Conservation (phyloP, 2,888 invertebrate species). For the Osedax fenrisi region DNA sequence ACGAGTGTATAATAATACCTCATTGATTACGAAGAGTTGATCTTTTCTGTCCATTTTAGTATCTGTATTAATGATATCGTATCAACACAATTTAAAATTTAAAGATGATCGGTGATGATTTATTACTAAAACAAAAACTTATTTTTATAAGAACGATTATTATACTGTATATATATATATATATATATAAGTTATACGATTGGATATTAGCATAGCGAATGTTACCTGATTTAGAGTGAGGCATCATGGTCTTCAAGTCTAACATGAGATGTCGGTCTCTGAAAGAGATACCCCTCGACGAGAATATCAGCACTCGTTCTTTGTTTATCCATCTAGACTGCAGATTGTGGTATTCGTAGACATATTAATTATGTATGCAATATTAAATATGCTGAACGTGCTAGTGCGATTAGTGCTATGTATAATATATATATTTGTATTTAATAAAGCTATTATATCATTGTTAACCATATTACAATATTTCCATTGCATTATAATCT, state of each 20-base stretch:
- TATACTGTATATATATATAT: no score
- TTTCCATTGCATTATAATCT: no score
- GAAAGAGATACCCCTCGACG: constrained; percentile 82
- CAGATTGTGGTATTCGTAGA: neutral
- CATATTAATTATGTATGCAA: no score
- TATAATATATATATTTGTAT: neutral
- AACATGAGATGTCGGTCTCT: constrained; percentile 89
- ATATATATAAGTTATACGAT: no score
- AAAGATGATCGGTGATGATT: no score
- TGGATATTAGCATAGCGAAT: neutral
- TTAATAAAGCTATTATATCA: neutral
- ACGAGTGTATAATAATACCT: no score
- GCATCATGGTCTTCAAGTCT: constrained; percentile 78
- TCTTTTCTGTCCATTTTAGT: constrained; percentile 86
- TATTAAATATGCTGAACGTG: no score
- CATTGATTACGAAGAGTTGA: constrained; percentile 73
- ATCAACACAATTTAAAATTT: no score
- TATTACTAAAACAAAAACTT: no score
- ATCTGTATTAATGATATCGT: constrained; percentile 53
- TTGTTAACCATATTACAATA: no score
- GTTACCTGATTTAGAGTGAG: constrained; percentile 67
- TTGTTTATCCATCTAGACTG: constrained; percentile 84
- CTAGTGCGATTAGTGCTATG: no score
- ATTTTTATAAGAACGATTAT: no score
- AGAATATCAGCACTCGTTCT: constrained; percentile 79